phyloP scores from a whole-genome alignment of 2,113 vertebrate genomes.

The Passerina amoena region DNA sequence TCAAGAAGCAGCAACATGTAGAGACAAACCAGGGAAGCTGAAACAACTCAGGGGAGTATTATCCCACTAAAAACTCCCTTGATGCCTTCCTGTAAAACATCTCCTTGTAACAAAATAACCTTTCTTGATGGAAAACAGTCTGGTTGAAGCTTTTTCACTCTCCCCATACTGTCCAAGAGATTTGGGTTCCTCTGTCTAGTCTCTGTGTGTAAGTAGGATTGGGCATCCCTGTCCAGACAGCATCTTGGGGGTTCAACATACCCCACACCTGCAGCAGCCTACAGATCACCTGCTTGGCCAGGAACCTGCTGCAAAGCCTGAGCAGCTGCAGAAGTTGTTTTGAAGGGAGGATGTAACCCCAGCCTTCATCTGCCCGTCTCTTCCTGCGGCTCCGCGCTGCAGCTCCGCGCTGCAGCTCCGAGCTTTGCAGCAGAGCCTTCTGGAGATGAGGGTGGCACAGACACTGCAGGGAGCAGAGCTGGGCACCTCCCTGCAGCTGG shows the following conservation, averaged over 20 bases:
- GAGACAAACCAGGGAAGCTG: conserved; percentile 37
- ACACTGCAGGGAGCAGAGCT: neutral
- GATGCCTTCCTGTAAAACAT: conserved; percentile 4
- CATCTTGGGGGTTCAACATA: neutral
- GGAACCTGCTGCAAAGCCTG: neutral
- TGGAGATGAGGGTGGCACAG: rapidly evolving
- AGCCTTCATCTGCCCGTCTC: rapidly evolving
- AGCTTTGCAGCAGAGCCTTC: neutral
- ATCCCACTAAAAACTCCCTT: conserved; percentile 29
- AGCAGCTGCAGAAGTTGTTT: neutral
- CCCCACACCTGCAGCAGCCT: neutral
- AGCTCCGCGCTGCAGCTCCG: neutral
- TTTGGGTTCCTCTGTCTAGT: neutral
- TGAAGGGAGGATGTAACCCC: neutral
- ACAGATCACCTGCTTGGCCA: rapidly evolving
- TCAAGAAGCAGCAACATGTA: conserved; percentile 25
- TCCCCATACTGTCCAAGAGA: neutral
- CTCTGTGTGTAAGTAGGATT: neutral
- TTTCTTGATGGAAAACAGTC: neutral
- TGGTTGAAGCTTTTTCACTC: neutral
- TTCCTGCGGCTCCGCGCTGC: neutral
- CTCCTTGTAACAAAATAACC: neutral
- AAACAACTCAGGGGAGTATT: neutral
- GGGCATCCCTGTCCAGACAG: no score
- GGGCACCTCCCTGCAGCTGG: neutral